A percentile compares a stretch with the other conserved stretches of the same genome.
Conservation (phyloP, 2,113 vertebrate species). For the Plecturocebus donacophilus region DNA sequence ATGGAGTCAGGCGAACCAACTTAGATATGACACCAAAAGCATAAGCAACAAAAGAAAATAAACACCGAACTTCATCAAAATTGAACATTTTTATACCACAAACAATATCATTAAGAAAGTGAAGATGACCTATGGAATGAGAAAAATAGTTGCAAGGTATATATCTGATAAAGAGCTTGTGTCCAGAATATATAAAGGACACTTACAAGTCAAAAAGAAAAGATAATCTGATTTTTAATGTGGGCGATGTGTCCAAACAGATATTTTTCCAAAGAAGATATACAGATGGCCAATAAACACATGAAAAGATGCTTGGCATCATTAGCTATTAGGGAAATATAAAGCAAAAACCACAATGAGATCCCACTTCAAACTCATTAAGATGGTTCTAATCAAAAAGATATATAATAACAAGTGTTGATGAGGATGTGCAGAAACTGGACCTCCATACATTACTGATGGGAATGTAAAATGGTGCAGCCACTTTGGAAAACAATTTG, state of each 20-base stretch:
- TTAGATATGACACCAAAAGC: neutral
- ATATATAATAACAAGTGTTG: neutral
- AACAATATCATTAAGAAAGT: conserved; percentile 13
- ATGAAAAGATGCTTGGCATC: conserved; percentile 2
- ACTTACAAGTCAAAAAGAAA: conserved; percentile 23
- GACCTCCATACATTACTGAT: neutral
- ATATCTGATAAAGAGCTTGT: neutral
- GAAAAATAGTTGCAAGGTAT: conserved; percentile 14
- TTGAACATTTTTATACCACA: neutral
- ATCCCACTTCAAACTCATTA: neutral
- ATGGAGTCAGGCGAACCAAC: neutral
- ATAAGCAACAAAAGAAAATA: neutral
- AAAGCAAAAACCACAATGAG: conserved; percentile 1
- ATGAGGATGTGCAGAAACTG: neutral
- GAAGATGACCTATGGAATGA: neutral
- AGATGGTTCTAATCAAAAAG: neutral
- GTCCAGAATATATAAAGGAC: neutral
- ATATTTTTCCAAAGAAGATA: conserved; percentile 50
- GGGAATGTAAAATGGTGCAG: neutral
- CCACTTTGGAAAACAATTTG: neutral
- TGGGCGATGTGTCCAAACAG: neutral
- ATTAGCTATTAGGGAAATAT: neutral
- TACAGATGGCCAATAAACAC: neutral
- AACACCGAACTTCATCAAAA: conserved; percentile 7
- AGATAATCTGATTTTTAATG: conserved; percentile 35